Base-by-base conservation (phyloP, 2,113 vertebrate species). In the Probosciger aterrimus region DNA sequence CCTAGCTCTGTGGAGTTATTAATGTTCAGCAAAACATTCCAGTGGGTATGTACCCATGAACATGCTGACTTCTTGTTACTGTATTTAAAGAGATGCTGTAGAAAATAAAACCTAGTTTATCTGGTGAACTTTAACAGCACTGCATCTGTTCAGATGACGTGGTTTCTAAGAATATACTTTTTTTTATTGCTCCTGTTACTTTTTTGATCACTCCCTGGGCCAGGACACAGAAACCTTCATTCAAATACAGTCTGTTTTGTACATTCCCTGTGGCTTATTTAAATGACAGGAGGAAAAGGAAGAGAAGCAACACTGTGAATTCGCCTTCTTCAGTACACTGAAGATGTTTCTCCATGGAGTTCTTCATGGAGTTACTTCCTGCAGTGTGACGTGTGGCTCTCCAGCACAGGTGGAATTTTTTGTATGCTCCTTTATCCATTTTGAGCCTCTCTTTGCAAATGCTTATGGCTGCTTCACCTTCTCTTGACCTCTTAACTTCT, bases 61-160 rank as follows among this genome's bases (percentile, higher is more conserved):
- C 95, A 91, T 95, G 91, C 74, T 97, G 95, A 82, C 94, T 95
- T 91, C 87, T 96, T 55, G 81, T 94, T 95, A 16, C 90, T 70
- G 87, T 92, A 85, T 95, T 96, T 96, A 97, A 95, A 95, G 63
- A 82, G 70, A 67, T 90, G 91, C 62, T 90, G 91, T 73, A 92
- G 91, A 93, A 94, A 96, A 96, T 90, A 96, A 94, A 93, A 73
- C 78, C 75, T 10, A 4, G 23, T 92, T 91, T 90, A 88, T 77
- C 91, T 79, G 91, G 70, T 63, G 93, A 90, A 87, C 93, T 96
- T 94, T 76, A 91, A 28, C 62, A 82, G 84, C 63, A 35, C 53
- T 80, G 70, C 94, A 93, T 96, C 94, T 97, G 93, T 91, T 94
- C 87, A 82, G 82, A 95, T 91, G 91, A 91, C 7, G 49, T 69